A percentile compares a stretch with the other conserved stretches of the same genome.
phyloP scores from a whole-genome alignment of 2,888 invertebrate species.

The Dendrolimus pini region DNA sequence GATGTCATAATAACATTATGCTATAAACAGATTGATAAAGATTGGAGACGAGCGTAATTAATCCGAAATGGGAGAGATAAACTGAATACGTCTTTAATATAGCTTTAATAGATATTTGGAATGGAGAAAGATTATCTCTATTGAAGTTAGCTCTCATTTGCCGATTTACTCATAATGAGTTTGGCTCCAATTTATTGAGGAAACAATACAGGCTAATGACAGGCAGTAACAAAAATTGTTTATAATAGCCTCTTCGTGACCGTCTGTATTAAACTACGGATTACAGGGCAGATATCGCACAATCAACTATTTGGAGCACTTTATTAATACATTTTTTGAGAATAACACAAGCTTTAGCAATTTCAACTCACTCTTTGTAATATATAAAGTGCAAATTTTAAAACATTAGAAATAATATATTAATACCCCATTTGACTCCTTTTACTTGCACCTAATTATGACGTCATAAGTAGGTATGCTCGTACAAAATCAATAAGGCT shows the following conservation, averaged over 20 bases:
- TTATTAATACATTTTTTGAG: no score
- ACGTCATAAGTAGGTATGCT: no score
- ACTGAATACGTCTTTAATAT: slow-evolving; percentile 1
- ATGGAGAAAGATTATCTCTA: slow-evolving; percentile 6
- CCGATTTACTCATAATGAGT: slow-evolving; percentile 18
- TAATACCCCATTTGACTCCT: no score
- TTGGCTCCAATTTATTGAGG: slow-evolving; percentile 35
- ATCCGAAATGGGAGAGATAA: not conserved
- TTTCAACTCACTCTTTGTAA: no score
- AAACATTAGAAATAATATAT: no score
- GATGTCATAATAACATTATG: not conserved
- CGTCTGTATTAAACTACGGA: slow-evolving; percentile 33
- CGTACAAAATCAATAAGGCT: no score
- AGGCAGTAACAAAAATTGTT: slow-evolving; percentile 32
- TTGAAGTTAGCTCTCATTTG: slow-evolving; percentile 3
- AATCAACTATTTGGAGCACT: no score
- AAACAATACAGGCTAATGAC: slow-evolving; percentile 46
- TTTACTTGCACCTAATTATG: no score
- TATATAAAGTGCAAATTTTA: no score
- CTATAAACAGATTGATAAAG: not conserved
- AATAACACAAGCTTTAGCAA: no score
- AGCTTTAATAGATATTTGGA: slow-evolving; percentile 3
- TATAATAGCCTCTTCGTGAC: slow-evolving; percentile 53
- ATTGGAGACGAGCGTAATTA: slow-evolving; percentile 1
- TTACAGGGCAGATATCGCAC: no score